A percentile compares a stretch with the other conserved stretches of the same genome.
These are phyloP conservation scores for Gallinago solitaria DNA, from an alignment of 2,797 vertebrate genomes.

Conservation along the genomic window DNA sequence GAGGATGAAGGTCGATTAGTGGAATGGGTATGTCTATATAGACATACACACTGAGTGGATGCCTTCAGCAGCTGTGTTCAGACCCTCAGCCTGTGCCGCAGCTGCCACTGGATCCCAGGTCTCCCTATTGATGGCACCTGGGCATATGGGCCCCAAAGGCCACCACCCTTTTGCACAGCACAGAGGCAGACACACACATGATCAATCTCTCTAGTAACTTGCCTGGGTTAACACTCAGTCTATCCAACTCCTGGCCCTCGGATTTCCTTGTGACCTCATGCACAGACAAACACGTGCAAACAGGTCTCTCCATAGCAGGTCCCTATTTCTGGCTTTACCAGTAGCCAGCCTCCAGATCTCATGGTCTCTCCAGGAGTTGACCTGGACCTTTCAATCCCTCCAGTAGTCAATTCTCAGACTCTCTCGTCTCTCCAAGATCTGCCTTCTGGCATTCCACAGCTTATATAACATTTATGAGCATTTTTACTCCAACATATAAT, in stretches of 20 bases:
- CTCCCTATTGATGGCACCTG: not conserved
- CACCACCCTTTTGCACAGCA: not conserved
- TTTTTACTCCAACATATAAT: not conserved
- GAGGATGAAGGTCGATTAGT: not conserved
- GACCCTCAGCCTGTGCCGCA: not conserved
- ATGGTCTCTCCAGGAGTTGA: not conserved
- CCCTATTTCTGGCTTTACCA: not conserved
- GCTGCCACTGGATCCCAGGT: not conserved
- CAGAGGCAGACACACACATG: not conserved
- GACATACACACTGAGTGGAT: not conserved
- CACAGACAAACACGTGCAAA: not conserved
- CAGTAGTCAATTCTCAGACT: not conserved
- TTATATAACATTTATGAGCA: not conserved
- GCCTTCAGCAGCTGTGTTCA: not conserved
- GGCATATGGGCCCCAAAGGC: accelerated
- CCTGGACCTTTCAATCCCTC: not conserved
- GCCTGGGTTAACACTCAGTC: not conserved
- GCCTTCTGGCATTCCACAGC: not conserved
- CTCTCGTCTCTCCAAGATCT: not conserved
- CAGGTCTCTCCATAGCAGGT: not conserved
- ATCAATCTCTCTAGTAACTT: not conserved
- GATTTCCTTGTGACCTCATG: not conserved
- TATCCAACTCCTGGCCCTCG: not conserved
- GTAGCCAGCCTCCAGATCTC: not conserved
- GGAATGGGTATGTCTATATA: not conserved